Evolutionary conservation across 2,113 vertebrate species (phyloP), one percentile per base, ranked within the genome.

Genomic region (Drymodes brunneopygia): DNA sequence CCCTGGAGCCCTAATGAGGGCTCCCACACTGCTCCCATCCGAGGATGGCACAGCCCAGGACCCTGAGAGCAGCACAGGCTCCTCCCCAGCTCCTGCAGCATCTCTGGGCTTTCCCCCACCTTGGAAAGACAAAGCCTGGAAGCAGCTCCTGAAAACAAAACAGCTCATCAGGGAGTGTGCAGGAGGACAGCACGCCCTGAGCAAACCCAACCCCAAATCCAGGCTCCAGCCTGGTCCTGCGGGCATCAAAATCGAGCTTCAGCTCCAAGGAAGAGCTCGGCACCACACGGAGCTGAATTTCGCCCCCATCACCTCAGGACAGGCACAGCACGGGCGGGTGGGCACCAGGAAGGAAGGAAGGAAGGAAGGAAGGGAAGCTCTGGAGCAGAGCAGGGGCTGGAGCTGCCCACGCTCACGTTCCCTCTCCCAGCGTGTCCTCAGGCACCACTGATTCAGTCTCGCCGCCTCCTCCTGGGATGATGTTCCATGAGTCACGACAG

Each of bases 371-470:
- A 89, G 72, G 91, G 12, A 90, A 20, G 75, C 2, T 57, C 35
- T 3, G 3, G 79, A 75, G 80, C 47, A 80, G 27, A 70, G 72
- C 33, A 27, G 77, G 80, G 69, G 58, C 82, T 69, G 89, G 58
- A 64, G 81, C 84, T 14, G 4, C 73, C 67, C 24, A 4, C 27
- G 14, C 75, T 80, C 71, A 21, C 21, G 25, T 23, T 86, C 61
- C 54, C 74, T 72, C 42, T 48, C 60, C 11, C 1, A 8, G 2
- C 6, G 9, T 16, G 45, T 94, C 89, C 91, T 94, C 92, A 38
- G 84, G 81, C 86, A 91, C 50, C 83, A 36, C 86, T 86, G 94
- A 92, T 73, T 88, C 92, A 91, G 94, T 12, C 87, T 42, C 23
- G 0, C 71, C 35, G 0, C 90, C 94, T 86, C 90, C 92, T 86